Evolutionary conservation across 2,888 invertebrate genomes (phyloP), one percentile per base, ranked within the genome.

Genomic region (Diadegma fenestrale): DNA sequence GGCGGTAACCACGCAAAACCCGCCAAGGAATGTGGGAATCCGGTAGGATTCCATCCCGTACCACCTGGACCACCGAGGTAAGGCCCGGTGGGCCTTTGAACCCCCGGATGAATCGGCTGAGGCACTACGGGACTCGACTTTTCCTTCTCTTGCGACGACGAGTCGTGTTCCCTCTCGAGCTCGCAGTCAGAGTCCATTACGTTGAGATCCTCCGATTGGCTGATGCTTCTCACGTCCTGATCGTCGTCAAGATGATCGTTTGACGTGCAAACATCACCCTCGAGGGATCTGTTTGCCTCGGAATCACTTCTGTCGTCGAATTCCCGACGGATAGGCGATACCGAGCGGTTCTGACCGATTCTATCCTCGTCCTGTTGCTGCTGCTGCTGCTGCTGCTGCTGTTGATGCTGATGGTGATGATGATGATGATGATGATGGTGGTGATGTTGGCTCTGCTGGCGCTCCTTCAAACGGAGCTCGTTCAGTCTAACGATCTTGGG

Each of bases 1-100:
- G 95, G 95, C 77, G 95, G 95, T 94, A 96, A 95, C 95, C 96
- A 96, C 22, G 96, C 95, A 88, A 96, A 96, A 82, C 96, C 96
- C 26, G 96, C 95, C 88, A 96, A 89, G 64, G 93, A 91, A 91
- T 93, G 93, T 85, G 93, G 93, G 89, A 94, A 94, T 88, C 93
- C 94, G 84, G 94, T 92, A 76, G 94, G 93, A 86, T 91, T 93
- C 91, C 94, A 94, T 43, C 93, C 93, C 80, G 89, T 85, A 85
- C 91, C 93, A 80, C 91, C 92, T 95, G 73, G 95, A 95, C 96
- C 96, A 96, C 80, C 94, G 90, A 89, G 94, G 94, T 89, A 96
- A 95, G 87, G 95, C 94, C 88, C 95, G 87, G 95, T 94, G 88
- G 96, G 93, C 91, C 96, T 94, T 85, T 96, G 96, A 90, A 96